A percentile compares a stretch with the other conserved stretches of the same genome.
phyloP scores from a whole-genome alignment of 35 echinoderm and acorn worm species.

The Lytechinus variegatus region DNA sequence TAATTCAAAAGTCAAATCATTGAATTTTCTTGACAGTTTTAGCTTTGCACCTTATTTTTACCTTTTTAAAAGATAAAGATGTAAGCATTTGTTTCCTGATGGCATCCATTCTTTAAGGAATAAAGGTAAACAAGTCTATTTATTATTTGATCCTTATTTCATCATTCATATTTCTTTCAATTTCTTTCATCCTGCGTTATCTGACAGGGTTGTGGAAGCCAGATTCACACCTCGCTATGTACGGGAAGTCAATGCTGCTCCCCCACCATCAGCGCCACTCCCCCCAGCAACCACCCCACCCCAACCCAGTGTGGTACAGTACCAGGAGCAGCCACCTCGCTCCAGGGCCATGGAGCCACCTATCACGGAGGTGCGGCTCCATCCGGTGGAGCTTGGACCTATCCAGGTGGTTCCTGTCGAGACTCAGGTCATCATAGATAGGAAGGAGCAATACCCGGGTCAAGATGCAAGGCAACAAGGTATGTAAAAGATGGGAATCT shows the following conservation, averaged over 20 bases:
- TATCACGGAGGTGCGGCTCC: constrained; percentile 27
- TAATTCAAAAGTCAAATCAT: no score
- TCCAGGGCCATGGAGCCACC: not conserved
- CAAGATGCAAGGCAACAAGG: not conserved
- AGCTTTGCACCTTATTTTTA: not conserved
- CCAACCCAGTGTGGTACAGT: constrained; percentile 26
- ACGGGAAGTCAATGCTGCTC: constrained; percentile 38
- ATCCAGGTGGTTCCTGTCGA: constrained; percentile 50
- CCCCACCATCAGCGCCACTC: constrained; percentile 11
- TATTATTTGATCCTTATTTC: not conserved
- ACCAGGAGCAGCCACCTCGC: not conserved
- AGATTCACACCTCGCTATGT: not conserved
- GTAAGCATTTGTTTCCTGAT: no score
- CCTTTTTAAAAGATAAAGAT: not conserved
- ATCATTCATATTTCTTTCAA: not conserved
- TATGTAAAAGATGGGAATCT: not conserved
- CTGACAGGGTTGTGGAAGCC: not conserved
- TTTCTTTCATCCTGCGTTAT: not conserved
- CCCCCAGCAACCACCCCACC: not conserved
- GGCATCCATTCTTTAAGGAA: no score
- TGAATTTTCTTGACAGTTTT: not conserved
- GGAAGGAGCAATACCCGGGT: not conserved
- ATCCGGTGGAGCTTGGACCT: not conserved
- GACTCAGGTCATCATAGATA: constrained; percentile 63
- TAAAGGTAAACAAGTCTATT: no score